phyloP scores from a whole-genome alignment of 1,140 invertebrate genomes.

The Zaprionus lachaisei region DNA sequence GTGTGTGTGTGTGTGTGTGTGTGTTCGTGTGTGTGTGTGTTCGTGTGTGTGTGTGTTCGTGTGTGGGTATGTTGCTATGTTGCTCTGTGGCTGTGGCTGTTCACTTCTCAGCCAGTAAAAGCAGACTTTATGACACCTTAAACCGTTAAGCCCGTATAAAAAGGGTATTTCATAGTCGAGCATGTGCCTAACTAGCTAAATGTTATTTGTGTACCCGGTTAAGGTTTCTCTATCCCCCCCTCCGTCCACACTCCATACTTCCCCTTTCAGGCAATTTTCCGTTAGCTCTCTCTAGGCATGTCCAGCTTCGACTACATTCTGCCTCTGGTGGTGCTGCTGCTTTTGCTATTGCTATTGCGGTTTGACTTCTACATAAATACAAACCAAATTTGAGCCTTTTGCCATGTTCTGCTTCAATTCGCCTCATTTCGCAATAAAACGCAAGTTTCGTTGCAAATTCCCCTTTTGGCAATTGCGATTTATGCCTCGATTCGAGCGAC shows the following conservation, averaged over 20 bases:
- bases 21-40: not conserved
- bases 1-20: not conserved
- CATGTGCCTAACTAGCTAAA: slow-evolving; percentile 5
- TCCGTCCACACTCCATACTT: not conserved
- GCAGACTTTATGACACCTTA: not conserved
- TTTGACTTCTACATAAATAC: slow-evolving; percentile 28
- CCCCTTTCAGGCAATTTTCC: not conserved
- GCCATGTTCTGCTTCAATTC: slow-evolving; percentile 16
- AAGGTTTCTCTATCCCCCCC: not conserved
- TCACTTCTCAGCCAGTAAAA: not conserved
- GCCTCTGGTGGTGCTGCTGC: not conserved
- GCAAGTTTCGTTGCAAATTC: not conserved
- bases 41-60: not conserved
- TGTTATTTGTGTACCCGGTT: slow-evolving; percentile 33
- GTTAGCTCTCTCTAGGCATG: not conserved
- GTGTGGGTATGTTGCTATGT: not conserved
- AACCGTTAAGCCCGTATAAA: not conserved
- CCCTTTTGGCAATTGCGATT: slow-evolving; percentile 3
- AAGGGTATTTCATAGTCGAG: slow-evolving; percentile 19
- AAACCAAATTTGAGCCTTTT: slow-evolving; percentile 32
- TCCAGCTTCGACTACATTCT: not conserved
- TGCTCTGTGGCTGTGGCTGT: not conserved
- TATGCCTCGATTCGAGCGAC: slow-evolving; percentile 6
- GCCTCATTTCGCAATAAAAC: slow-evolving; percentile 8
- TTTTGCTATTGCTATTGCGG: not conserved